Evolutionary conservation across 2,797 vertebrate species (phyloP), one percentile per base, ranked within the genome.

Genomic region (Sardinella longiceps): DNA sequence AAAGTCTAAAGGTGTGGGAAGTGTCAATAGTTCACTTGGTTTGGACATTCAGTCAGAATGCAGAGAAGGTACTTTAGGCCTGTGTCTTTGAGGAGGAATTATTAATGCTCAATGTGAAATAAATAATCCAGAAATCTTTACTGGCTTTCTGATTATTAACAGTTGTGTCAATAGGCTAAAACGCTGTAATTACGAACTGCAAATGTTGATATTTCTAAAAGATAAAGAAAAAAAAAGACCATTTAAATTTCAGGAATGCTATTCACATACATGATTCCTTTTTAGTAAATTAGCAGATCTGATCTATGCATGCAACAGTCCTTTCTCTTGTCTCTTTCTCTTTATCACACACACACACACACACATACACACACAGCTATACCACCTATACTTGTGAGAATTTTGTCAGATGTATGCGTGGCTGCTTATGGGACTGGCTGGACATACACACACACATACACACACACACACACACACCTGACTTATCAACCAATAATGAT

Each of bases 271-370:
- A 43, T 33, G 60, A 84, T 18, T 87, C 81, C 82, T 90, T 90
- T 93, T 90, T 90, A 89, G 90, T 93, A 92, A 87, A 83, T 91
- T 91, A 92, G 92, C 91, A 90, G 92, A 91, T 90, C 90, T 92
- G 84, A 94, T 94, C 92, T 94, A 94, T 95, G 93, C 94, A 95
- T 94, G 93, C 90, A 20, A 43, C 37, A 77, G 70, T 77, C 33
- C 89, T 94, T 93, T 92, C 60, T 83, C 85, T 60, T 56, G 83
- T 53, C 83, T 89, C 84, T 90, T 85, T 88, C 50, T 89, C 85
- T 90, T 84, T 87, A 43, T 88, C 90, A 90, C 86, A 88, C 90
- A 74, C 37, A 77, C 70, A 77, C 28, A 70, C 33, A 43, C 18
- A 39, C 37, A 77, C 15, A 43, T 20, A 43, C 70, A 77, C 37